Evolutionary conservation across 2,888 invertebrate species (phyloP).

Genomic region (Lottia gigantea): DNA sequence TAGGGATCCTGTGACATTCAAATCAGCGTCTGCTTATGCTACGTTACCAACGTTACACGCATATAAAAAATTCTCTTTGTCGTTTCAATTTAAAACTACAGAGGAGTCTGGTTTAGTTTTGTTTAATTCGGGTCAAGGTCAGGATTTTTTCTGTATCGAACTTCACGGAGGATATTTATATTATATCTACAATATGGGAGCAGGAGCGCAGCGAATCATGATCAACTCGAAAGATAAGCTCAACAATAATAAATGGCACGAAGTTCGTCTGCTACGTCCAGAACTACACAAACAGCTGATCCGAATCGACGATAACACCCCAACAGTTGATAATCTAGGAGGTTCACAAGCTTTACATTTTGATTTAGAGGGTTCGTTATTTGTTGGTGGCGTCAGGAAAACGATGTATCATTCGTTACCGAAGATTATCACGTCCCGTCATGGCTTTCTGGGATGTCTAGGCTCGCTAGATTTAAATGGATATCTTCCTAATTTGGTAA

Average conservation of each 20-base stretch:
- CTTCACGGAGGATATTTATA: conserved; percentile 90
- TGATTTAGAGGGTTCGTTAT: conserved; percentile 89
- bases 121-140: conserved; percentile 88
- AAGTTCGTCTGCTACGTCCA: conserved; percentile 87
- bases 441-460: conserved; percentile 94
- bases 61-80: conserved; percentile 76
- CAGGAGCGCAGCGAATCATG: conserved; percentile 86
- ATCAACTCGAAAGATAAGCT: conserved; percentile 83
- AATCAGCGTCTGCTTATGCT: conserved; percentile 90
- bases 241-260: conserved; percentile 96
- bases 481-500: conserved; percentile 70
- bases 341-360: conserved; percentile 73
- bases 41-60: conserved; percentile 89
- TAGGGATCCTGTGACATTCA: conserved; percentile 90
- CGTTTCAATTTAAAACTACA: conserved; percentile 85
- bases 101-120: conserved; percentile 89
- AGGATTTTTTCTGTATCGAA: conserved; percentile 92
- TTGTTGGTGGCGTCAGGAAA: conserved; percentile 75
- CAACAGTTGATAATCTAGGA: conserved; percentile 54
- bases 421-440: conserved; percentile 80
- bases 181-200: conserved; percentile 91
- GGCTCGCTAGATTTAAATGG: conserved; percentile 92
- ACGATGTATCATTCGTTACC: conserved; percentile 86
- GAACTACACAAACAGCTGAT: conserved; percentile 88
- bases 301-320: conserved; percentile 81